Evolutionary conservation across 1,140 invertebrate genomes (phyloP), one percentile per base, ranked within the genome.

Genomic region (Rhyzopertha dominica): DNA sequence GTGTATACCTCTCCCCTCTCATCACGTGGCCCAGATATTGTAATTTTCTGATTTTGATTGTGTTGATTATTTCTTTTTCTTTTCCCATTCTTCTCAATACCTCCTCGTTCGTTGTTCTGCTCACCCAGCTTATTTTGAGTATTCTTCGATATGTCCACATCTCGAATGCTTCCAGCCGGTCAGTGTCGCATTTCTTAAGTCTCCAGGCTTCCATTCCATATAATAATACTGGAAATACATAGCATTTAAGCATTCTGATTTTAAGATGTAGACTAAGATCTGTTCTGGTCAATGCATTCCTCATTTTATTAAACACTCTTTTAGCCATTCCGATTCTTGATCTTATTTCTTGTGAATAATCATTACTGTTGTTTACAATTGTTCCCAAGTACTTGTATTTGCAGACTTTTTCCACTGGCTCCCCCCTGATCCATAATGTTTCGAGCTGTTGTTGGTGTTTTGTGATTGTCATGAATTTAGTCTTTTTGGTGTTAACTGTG

Each of bases 161-260:
- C 13, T 40, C 24, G 10, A 20, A 19, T 10, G 2, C 35, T 12
- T 16, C 35, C 10, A 37, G 22, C 8, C 5, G 13, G 5, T 9
- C 3, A 22, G 25, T 12, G 9, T 9, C 5, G 7, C 9, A 19
- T 22, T 22, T 37, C 14, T 2, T 18, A 9, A 43, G 24, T n/a
- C 23, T 49, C 30, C 30, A 43, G 5, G 47, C 40, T 24, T 49
- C 47, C 7, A 43, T 19, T 20, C 32, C 47, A 12, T 49, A 36
- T 12, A 49, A 35, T 9, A 43, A n/a, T 25, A 44, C 20, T 12
- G 25, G 17, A 10, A 39, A 44, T 3, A 44, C 17, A 22, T 49
- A 49, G 39, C 47, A 49, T 18, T 18, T 17, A 22, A 30, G 10
- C 14, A 41, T 28, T 31, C 39, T 4, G 8, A 30, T 30, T 41